Base-by-base conservation (phyloP, 2,888 invertebrate species). In the Cephonodes hylas region DNA sequence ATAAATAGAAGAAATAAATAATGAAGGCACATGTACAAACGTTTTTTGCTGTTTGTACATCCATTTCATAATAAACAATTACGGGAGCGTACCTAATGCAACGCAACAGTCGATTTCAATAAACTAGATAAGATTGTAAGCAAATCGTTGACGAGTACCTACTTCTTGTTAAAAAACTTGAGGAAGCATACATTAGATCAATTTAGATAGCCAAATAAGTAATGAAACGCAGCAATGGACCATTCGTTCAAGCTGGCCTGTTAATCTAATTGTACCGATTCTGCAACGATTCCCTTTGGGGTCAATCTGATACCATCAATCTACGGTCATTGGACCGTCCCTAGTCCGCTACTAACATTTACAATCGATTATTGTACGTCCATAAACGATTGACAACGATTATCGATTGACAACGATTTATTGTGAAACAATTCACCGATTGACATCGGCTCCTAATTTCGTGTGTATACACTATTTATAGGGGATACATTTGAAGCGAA, bases 201-300 rank as follows among this genome's bases (percentile, higher is more conserved):
- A 53, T 53, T 53, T 53, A 53, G 53, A 53, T 53, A 53, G 53
- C 53, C 53, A 53, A 53, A 53, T 53, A 53, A 27, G 53, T 53
- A 53, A 31, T 31, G 53, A 27, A 53, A 53, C 53, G 48, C 15
- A 18, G 31, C 53, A 46, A 46, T 27, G 18, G 18, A 53, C 27
- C 31, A 53, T 31, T 31, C 53, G 53, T 53, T 53, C 10, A 18
- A 31, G 31, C 18, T 18, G 53, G 15, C 27, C 53, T 15, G 53
- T 18, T 53, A 31, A 53, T 53, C 53, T 31, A 53, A 31, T 53
- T 53, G 53, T 31, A 18, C 53, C 53, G 53, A 53, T 53, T 53
- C 31, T 27, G 53, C 53, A 53, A 53, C 53, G 53, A 53, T 31
- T 53, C 53, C 53, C 53, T 53, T 53, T 53, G 53, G 31, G 53